Conservation (phyloP, 2,888 invertebrate species). For the Amphimallon solstitiale region DNA sequence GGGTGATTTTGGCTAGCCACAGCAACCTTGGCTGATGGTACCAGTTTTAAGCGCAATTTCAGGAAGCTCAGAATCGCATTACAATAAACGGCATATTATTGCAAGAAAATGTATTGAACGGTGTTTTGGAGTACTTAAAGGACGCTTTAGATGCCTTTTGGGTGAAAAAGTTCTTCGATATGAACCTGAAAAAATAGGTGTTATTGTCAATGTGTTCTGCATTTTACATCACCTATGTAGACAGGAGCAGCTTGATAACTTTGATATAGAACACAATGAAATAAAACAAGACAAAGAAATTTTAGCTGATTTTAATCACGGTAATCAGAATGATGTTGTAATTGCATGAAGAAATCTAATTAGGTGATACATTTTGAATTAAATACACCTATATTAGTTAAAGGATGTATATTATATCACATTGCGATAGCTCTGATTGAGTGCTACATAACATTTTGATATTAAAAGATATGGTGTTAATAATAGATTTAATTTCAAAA, state of each 20-base stretch:
- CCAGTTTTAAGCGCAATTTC: background rate
- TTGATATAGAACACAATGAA: background rate
- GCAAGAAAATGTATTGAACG: conserved; percentile 32
- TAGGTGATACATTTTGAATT: too few species aligned
- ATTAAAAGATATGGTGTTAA: too few species aligned
- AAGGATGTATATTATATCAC: too few species aligned
- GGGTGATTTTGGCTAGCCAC: conserved; percentile 33
- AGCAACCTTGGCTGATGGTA: conserved; percentile 29
- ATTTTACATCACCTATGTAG: conserved; percentile 23
- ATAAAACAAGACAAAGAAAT: too few species aligned
- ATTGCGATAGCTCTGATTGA: too few species aligned
- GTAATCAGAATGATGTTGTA: too few species aligned
- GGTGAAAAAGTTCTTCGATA: conserved; percentile 15
- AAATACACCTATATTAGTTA: too few species aligned
- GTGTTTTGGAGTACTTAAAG: conserved; percentile 21
- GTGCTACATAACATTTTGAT: too few species aligned
- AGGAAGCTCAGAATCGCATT: conserved; percentile 10
- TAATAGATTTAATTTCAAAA: too few species aligned
- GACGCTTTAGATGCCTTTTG: conserved; percentile 14
- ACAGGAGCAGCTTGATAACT: background rate
- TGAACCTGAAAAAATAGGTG: conserved; percentile 16
- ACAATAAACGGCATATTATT: conserved; percentile 18
- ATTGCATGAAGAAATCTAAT: too few species aligned
- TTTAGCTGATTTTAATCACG: too few species aligned
- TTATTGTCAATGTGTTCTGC: conserved; percentile 9